These are phyloP conservation scores for Aspiorhynchus laticeps DNA, from an alignment of 2,113 vertebrate species.

Conservation along the genomic window DNA sequence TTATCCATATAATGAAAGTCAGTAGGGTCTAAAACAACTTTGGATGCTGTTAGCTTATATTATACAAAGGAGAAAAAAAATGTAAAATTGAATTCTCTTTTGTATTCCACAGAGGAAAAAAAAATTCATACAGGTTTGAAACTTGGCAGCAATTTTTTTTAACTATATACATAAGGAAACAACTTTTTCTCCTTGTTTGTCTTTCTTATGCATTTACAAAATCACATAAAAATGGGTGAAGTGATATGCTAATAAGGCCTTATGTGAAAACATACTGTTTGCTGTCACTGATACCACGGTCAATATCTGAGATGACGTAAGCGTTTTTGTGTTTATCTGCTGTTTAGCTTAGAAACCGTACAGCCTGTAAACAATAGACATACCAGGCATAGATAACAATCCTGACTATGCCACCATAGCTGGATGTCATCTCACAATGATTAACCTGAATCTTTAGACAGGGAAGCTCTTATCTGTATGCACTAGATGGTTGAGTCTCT, in stretches of 20 bases:
- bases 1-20: background rate
- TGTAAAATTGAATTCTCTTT: too few relatives aligned
- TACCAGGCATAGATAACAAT: slow-evolving; percentile 30
- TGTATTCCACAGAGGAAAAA: background rate
- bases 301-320: slow-evolving; percentile 59
- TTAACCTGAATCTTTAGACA: slow-evolving; percentile 60
- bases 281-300: slow-evolving; percentile 56
- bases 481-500: slow-evolving; percentile 13
- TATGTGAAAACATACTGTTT: slow-evolving; percentile 63
- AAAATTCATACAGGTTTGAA: background rate
- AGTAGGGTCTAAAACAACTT: background rate
- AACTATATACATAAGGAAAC: background rate
- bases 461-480: slow-evolving; percentile 45
- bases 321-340: slow-evolving; percentile 62
- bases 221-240: slow-evolving; percentile 12
- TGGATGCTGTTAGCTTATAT: background rate
- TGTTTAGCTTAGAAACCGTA: slow-evolving; percentile 58
- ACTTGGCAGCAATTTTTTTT: background rate
- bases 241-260: slow-evolving; percentile 49
- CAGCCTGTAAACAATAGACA: slow-evolving; percentile 53
- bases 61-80: background rate
- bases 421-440: slow-evolving; percentile 59
- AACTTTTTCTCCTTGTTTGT: background rate
- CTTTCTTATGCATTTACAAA: background rate
- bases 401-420: slow-evolving; percentile 26